Evolutionary conservation across 2,113 vertebrate genomes (phyloP).

Genomic region (Callipepla squamata): DNA sequence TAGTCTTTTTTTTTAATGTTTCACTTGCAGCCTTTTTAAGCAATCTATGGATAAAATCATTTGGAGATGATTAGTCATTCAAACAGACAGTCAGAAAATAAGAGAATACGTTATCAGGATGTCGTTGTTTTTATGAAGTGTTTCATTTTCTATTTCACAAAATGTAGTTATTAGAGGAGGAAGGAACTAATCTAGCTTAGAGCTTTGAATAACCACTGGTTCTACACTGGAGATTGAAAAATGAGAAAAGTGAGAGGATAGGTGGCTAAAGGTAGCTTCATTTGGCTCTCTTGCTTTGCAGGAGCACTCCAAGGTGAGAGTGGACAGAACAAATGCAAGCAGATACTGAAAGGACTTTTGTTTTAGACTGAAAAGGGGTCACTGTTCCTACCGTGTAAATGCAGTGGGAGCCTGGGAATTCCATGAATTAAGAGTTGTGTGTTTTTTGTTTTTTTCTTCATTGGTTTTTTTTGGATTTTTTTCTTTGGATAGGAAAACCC

Average conservation of each 20-base stretch:
- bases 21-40: not conserved
- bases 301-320: not conserved
- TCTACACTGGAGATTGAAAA: not conserved
- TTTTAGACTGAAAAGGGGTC: not conserved
- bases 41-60: not conserved
- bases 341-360: rapidly evolving
- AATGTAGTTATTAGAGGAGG: not conserved
- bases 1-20: not conserved
- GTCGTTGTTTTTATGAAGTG: not conserved
- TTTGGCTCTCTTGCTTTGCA: not conserved
- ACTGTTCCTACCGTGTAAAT: not conserved
- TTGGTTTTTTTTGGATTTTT: not conserved
- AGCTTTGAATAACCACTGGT: rapidly evolving
- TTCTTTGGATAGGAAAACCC: not conserved
- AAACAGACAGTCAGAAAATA: not conserved
- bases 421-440: not conserved
- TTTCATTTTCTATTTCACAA: not conserved
- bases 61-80: not conserved
- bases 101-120: not conserved
- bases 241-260: not conserved
- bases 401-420: not conserved
- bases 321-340: not conserved
- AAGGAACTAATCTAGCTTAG: not conserved
- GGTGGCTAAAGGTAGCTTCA: not conserved
- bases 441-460: not conserved